phyloP scores from a whole-genome alignment of 2,113 vertebrate genomes.

The Megaceryle maxima region DNA sequence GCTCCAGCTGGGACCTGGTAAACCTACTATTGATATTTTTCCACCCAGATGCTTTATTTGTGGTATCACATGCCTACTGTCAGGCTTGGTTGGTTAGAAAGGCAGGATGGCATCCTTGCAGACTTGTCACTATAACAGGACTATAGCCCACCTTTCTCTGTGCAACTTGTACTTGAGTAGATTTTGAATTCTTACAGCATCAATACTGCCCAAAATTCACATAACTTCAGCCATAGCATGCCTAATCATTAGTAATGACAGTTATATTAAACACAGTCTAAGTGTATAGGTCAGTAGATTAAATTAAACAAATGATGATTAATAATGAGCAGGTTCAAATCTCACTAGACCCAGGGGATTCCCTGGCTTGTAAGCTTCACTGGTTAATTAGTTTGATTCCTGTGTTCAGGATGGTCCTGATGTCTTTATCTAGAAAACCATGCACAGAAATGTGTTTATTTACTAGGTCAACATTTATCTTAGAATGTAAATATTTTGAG shows the following conservation, averaged over 20 bases:
- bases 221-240: neutral
- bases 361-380: neutral
- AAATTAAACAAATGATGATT: neutral
- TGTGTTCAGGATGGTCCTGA: neutral
- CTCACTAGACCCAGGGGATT: neutral
- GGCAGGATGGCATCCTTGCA: neutral
- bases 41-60: neutral
- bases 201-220: neutral
- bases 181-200: neutral
- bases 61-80: neutral
- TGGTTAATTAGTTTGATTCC: neutral
- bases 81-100: neutral
- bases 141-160: neutral
- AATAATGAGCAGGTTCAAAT: neutral
- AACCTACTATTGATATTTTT: neutral
- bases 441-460: neutral
- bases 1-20: neutral
- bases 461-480: neutral
- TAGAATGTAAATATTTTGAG: neutral
- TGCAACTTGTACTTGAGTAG: neutral
- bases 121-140: neutral
- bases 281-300: neutral
- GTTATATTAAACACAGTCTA: neutral
- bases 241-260: neutral
- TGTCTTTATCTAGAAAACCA: neutral